Conservation (phyloP, 2,888 invertebrate species). For the Drosophila gaucha region DNA sequence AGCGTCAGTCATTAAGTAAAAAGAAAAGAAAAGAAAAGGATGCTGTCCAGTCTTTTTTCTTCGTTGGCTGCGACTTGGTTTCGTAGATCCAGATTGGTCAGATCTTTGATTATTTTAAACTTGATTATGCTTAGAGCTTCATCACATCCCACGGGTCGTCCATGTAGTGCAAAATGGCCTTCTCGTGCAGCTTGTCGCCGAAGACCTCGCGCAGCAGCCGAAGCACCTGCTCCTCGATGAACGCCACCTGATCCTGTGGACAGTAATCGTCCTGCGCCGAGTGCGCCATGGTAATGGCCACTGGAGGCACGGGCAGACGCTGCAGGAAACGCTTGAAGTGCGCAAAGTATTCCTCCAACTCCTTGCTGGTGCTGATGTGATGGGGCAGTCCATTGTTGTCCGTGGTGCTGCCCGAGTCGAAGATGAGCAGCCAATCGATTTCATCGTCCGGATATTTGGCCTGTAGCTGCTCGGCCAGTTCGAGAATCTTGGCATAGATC, state of each 20-base stretch:
- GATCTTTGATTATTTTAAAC: neutral
- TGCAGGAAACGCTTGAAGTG: constrained; percentile 87
- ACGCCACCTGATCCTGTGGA: constrained; percentile 92
- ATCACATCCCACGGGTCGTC: constrained; percentile 84
- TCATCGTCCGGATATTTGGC: constrained; percentile 87
- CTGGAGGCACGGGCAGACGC: constrained; percentile 87
- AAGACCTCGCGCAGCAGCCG: constrained; percentile 85
- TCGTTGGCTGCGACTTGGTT: constrained; percentile 4
- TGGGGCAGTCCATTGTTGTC: constrained; percentile 94
- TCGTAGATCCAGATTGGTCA: constrained; percentile 5
- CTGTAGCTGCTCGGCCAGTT: constrained; percentile 86
- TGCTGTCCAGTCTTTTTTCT: constrained; percentile 13
- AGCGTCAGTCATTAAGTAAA: constrained; percentile 4
- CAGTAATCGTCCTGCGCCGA: constrained; percentile 96
- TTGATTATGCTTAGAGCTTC: constrained; percentile 70
- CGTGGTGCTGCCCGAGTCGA: constrained; percentile 94
- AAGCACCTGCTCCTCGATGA: constrained; percentile 90
- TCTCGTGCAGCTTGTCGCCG: constrained; percentile 77
- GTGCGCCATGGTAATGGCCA: constrained; percentile 91
- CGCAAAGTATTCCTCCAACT: constrained; percentile 88
- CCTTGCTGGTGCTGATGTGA: constrained; percentile 90
- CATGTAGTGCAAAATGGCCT: constrained; percentile 82
- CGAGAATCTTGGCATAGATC: constrained; percentile 81
- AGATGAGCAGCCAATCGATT: constrained; percentile 92
- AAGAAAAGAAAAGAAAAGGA: neutral